Percentiles rank a stretch among this genome's conserved stretches.
Conservation (phyloP, 1,140 invertebrate species). For the Penaeus vannamei region DNA sequence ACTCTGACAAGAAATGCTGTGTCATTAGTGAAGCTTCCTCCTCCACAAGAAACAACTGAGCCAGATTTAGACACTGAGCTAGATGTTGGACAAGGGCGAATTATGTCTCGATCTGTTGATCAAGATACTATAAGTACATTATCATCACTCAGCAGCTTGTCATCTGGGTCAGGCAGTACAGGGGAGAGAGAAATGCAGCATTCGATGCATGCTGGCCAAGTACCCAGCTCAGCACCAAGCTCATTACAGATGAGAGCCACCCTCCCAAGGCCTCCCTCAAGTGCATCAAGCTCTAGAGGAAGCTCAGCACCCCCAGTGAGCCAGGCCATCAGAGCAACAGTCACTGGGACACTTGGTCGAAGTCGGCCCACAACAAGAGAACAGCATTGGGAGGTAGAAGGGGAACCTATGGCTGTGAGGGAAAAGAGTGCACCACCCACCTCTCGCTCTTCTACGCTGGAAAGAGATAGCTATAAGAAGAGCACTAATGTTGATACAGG, state of each 20-base stretch:
- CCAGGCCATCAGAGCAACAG: slow-evolving; percentile 42
- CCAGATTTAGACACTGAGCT: slow-evolving; percentile 78
- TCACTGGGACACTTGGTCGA: slow-evolving; percentile 61
- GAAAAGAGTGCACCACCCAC: slow-evolving; percentile 53
- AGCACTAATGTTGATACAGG: slow-evolving; percentile 57
- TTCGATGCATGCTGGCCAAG: slow-evolving; percentile 29
- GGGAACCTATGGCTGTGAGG: slow-evolving; percentile 38
- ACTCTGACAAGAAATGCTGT: slow-evolving; percentile 80
- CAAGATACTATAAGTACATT: slow-evolving; percentile 65
- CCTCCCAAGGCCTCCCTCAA: slow-evolving; percentile 48
- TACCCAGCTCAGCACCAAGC: slow-evolving; percentile 29
- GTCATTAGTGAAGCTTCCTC: slow-evolving; percentile 84
- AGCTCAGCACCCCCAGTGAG: slow-evolving; percentile 52
- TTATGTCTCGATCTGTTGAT: slow-evolving; percentile 52
- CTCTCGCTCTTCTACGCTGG: slow-evolving; percentile 17
- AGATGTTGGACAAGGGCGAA: slow-evolving; percentile 69
- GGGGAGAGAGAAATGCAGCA: slow-evolving; percentile 53
- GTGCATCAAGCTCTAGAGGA: slow-evolving; percentile 37
- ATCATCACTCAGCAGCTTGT: slow-evolving; percentile 63
- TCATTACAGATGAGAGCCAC: slow-evolving; percentile 56
- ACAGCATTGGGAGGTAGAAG: slow-evolving; percentile 53
- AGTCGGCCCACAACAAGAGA: slow-evolving; percentile 60
- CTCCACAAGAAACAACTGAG: slow-evolving; percentile 80
- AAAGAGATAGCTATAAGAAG: slow-evolving; percentile 39
- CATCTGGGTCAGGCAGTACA: slow-evolving; percentile 61